phyloP scores from a whole-genome alignment of 2,113 vertebrate species.

The Halcyon malimbica region DNA sequence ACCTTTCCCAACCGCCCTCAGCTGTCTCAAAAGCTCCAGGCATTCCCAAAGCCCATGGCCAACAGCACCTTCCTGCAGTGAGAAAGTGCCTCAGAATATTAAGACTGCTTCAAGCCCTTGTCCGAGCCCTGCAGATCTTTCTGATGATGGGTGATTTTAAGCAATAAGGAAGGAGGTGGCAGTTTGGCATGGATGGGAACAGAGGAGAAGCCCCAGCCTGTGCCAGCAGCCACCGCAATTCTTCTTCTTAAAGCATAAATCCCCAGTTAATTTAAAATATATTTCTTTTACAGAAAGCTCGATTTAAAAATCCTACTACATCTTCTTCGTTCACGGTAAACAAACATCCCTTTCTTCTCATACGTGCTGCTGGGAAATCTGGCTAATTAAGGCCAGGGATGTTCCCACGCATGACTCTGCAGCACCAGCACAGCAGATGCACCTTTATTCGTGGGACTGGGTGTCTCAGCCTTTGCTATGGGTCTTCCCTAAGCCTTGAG shows the following conservation, averaged over 20 bases:
- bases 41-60: not conserved
- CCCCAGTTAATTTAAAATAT: not conserved
- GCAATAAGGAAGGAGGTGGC: not conserved
- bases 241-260: not conserved
- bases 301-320: rapidly evolving
- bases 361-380: not conserved
- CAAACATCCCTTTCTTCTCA: not conserved
- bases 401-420: not conserved
- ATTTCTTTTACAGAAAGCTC: not conserved
- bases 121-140: not conserved
- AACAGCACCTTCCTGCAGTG: not conserved
- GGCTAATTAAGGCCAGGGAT: not conserved
- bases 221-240: not conserved
- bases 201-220: not conserved
- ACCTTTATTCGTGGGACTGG: rapidly evolving
- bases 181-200: not conserved
- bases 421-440: not conserved
- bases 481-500: not conserved
- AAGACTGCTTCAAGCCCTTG: not conserved
- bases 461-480: not conserved
- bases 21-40: not conserved
- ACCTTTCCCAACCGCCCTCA: not conserved
- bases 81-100: not conserved
- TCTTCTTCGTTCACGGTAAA: not conserved
- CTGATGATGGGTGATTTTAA: rapidly evolving